Percentiles rank a stretch among this genome's conserved stretches.
Conservation (phyloP, 2,888 invertebrate genomes). For the Ganaspis brasiliensis region DNA sequence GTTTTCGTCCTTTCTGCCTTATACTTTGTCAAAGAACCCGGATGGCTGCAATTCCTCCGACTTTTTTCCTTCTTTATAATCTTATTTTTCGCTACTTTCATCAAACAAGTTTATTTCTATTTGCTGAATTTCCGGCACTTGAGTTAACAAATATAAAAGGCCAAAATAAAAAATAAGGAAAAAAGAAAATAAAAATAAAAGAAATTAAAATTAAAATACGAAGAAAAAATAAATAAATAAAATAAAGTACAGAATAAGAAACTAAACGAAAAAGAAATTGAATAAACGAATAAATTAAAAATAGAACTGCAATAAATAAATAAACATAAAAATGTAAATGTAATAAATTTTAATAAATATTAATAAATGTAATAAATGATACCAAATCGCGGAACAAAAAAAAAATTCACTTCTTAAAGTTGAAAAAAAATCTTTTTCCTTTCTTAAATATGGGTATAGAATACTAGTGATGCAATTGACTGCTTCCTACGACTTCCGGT, state of each 20-base stretch:
- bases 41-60: slow-evolving; percentile 5
- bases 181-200: too few relatives aligned
- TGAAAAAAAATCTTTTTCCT: background rate
- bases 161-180: too few relatives aligned
- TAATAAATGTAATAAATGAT: too few relatives aligned
- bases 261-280: too few relatives aligned
- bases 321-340: background rate
- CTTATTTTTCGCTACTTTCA: slow-evolving; percentile 12
- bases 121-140: background rate
- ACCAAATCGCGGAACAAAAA: too few relatives aligned
- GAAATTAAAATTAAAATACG: too few relatives aligned
- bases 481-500: slow-evolving; percentile 76
- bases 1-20: background rate
- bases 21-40: background rate
- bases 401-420: background rate
- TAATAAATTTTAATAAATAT: background rate
- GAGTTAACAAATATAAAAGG: too few relatives aligned
- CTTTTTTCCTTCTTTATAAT: slow-evolving; percentile 13
- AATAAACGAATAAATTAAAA: too few relatives aligned
- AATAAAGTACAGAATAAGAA: too few relatives aligned
- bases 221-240: too few relatives aligned
- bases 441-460: slow-evolving; percentile 21
- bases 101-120: background rate
- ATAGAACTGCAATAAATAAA: too few relatives aligned
- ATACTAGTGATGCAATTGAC: slow-evolving; percentile 67